These are phyloP conservation scores for Cottoperca gobio DNA, from an alignment of 2,797 vertebrate species.

Conservation along the genomic window DNA sequence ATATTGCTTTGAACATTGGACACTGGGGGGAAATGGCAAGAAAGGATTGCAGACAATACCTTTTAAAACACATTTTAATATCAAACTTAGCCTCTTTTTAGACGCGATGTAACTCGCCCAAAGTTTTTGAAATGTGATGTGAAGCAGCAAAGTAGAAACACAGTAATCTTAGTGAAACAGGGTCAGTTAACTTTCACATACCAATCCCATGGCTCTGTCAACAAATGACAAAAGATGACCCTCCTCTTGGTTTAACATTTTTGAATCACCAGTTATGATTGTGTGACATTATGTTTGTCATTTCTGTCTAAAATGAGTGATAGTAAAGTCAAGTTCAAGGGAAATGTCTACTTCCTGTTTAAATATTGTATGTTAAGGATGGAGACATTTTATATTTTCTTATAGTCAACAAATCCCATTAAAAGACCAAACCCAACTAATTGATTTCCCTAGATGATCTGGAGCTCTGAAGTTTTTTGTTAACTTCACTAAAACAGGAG, in stretches of 20 bases:
- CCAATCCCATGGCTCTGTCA: background rate
- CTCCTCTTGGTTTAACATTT: conserved; percentile 2
- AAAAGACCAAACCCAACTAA: background rate
- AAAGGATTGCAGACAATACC: background rate
- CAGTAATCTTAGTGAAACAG: background rate
- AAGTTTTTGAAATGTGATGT: background rate
- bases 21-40: background rate
- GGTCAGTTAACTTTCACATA: background rate
- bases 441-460: too few species aligned
- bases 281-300: background rate
- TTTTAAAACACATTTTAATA: background rate
- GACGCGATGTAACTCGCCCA: background rate
- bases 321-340: background rate
- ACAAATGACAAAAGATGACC: too few species aligned
- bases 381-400: background rate
- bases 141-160: background rate
- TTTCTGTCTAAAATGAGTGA: conserved; percentile 33
- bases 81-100: background rate
- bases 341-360: background rate
- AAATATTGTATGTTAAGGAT: background rate
- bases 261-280: conserved; percentile 13
- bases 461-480: too few species aligned
- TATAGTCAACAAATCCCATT: too few species aligned
- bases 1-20: background rate
- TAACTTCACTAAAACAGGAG: background rate